Conservation (phyloP, 2,888 invertebrate genomes). For the Ormyrus rosae region DNA sequence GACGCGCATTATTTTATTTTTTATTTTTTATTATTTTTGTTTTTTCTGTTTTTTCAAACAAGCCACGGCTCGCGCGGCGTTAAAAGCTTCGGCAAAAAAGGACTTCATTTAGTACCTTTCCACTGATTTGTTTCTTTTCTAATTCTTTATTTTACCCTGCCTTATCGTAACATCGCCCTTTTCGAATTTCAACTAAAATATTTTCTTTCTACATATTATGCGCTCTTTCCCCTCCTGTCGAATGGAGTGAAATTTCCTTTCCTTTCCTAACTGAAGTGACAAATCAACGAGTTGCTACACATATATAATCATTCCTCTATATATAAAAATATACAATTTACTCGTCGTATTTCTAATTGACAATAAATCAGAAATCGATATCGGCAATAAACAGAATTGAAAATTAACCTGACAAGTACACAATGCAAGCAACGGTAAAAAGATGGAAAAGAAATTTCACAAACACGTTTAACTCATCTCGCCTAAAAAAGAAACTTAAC, state of each 20-base stretch:
- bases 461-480: background rate
- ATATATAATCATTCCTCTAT: background rate
- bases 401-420: background rate
- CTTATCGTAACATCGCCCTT: constrained; percentile 14
- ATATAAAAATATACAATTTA: constrained; percentile 34
- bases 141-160: constrained; percentile 30
- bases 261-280: background rate
- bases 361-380: background rate
- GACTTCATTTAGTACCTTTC: constrained; percentile 45
- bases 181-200: background rate
- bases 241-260: constrained; percentile 26
- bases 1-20: background rate
- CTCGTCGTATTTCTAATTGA: constrained; percentile 10
- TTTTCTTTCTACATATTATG: background rate
- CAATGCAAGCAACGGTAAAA: background rate
- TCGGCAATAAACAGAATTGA: background rate
- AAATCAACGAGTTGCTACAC: constrained; percentile 1
- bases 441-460: constrained; percentile 25
- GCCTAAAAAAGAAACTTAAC: constrained; percentile 1
- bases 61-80: constrained; percentile 27
- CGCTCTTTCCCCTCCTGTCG: background rate
- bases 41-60: background rate
- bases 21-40: background rate
- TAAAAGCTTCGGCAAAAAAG: constrained; percentile 45
- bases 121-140: background rate